Conservation (phyloP, 2,888 invertebrate genomes). For the Eucera pruinosa region DNA sequence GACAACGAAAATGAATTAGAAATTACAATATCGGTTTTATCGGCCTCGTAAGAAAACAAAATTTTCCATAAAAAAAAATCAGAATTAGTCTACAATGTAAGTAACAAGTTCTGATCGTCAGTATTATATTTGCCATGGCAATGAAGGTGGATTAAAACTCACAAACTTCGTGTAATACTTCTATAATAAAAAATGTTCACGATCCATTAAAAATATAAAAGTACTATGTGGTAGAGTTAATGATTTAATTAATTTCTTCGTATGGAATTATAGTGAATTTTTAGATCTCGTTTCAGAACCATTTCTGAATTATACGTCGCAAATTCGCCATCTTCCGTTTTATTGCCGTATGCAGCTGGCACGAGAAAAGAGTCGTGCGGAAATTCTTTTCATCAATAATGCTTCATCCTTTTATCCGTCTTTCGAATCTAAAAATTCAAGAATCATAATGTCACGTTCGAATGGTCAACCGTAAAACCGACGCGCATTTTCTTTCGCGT, state of each 20-base stretch:
- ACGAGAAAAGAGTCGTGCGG: neutral
- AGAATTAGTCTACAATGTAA: too few species aligned
- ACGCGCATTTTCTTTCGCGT: conserved; percentile 22
- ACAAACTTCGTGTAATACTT: too few species aligned
- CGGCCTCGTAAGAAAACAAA: too few species aligned
- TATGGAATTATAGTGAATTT: neutral
- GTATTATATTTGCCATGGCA: too few species aligned
- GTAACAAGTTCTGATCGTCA: too few species aligned
- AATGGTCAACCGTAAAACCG: conserved; percentile 21
- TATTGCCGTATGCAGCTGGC: neutral
- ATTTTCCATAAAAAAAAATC: too few species aligned
- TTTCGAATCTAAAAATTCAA: conserved; percentile 14
- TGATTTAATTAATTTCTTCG: neutral
- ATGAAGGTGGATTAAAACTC: too few species aligned
- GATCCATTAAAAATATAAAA: neutral
- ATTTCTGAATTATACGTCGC: neutral
- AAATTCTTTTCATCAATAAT: conserved; percentile 34
- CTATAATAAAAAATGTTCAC: too few species aligned
- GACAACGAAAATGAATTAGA: too few species aligned
- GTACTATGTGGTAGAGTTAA: neutral
- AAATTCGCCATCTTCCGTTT: conserved; percentile 17
- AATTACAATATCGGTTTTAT: too few species aligned
- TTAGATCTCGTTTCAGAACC: neutral
- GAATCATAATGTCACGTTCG: conserved; percentile 35
- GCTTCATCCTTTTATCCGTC: conserved; percentile 2